Evolutionary conservation across 2,113 vertebrate genomes (phyloP), one percentile per base, ranked within the genome.

Genomic region (Melanerpes aurifrons): DNA sequence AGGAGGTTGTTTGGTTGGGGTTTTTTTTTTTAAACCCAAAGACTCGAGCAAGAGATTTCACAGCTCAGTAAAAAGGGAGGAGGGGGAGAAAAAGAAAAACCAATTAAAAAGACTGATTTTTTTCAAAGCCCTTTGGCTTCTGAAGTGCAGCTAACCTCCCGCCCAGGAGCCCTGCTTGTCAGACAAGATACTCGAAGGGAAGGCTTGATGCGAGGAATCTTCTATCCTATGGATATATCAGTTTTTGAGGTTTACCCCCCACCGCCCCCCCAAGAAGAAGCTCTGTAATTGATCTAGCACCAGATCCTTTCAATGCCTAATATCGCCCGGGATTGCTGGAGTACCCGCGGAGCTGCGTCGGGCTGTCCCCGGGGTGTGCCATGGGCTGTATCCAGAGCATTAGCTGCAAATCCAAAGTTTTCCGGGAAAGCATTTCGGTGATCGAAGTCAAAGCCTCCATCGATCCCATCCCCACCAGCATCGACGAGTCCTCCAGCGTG

Each of bases 381-480:
- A 99, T 99, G 99, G 99, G 99, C 98, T 99, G 99, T 94, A 99
- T 99, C 97, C 99, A 99, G 98, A 99, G 99, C 92, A 98, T 99
- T 95, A 98, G 98, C 95, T 99, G 98, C 98, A 99, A 99, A 97
- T 98, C 98, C 91, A 99, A 98, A 98, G 98, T 99, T 97, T 99
- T 99, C 97, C 98, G 99, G 95, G 99, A 99, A 67, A 98, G 98
- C 35, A 98, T 99, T 96, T 97, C 98, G 1, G 98, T 99, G 95
- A 97, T 99, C 47, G 99, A 99, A 71, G 98, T 99, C 94, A 99
- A 98, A 95, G 98, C 99, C 72, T 98, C 98, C 69, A 99, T 99
- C n/a, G 99, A 99, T 95, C 97, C 98, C 70, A 97, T 98, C 88
- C 99, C 99, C 96, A 99, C 99, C 97, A 99, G 98, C 98, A 99